Evolutionary conservation across 2,113 vertebrate species (phyloP).

Genomic region (Philantomba maxwellii): DNA sequence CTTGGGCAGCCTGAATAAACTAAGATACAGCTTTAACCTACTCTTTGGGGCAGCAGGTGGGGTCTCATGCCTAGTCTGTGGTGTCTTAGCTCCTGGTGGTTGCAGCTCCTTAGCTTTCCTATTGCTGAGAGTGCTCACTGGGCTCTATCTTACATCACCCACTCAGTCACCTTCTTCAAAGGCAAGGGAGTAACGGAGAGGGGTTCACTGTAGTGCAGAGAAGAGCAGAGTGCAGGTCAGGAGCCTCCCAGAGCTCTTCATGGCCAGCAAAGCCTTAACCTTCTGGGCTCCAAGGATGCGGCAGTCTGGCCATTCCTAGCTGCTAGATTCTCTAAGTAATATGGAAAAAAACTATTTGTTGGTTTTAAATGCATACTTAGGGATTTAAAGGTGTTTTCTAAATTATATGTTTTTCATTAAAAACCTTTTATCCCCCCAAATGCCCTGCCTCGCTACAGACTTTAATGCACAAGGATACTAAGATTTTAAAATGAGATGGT

Average conservation of each 20-base stretch:
- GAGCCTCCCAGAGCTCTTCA: background rate
- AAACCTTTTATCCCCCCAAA: background rate
- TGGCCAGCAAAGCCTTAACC: background rate
- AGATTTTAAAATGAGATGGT: background rate
- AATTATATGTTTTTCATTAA: background rate
- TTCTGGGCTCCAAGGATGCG: background rate
- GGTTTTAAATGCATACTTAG: background rate
- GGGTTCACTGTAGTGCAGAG: background rate
- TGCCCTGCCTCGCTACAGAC: background rate
- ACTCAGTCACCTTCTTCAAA: background rate
- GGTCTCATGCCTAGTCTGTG: background rate
- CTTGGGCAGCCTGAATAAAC: background rate
- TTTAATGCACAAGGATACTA: background rate
- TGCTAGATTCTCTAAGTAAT: background rate
- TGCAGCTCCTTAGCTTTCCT: background rate
- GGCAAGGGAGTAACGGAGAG: background rate
- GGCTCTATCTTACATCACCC: too few species aligned
- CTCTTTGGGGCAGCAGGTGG: background rate
- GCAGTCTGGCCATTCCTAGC: background rate
- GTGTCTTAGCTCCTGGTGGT: background rate
- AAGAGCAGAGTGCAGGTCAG: background rate
- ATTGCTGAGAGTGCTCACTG: background rate
- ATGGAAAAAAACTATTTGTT: background rate
- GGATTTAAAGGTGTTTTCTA: background rate
- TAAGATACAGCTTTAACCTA: too few species aligned